Percentiles rank a stretch among this genome's conserved stretches.
Evolutionary conservation across 2,113 vertebrate species (phyloP).

Genomic region (Calyptomena viridis): DNA sequence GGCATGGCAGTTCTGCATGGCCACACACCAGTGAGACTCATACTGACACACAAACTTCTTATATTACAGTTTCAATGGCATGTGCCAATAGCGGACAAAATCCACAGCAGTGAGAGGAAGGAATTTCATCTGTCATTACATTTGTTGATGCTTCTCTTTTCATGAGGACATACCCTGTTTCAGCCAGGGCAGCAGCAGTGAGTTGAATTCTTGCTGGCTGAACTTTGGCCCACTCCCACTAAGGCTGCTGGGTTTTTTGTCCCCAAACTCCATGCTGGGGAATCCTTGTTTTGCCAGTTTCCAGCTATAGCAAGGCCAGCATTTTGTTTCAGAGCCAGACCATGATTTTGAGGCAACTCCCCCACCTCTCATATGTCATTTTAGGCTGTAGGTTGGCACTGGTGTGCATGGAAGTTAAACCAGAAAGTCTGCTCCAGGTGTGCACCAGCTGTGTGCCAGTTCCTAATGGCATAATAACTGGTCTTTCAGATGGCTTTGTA

Average conservation of each 20-base stretch:
- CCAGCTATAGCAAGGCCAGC: background rate
- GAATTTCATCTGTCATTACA: background rate
- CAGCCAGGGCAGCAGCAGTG: background rate
- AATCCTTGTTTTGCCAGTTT: background rate
- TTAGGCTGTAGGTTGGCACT: background rate
- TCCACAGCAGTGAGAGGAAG: background rate
- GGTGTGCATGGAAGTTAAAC: background rate
- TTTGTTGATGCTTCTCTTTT: background rate
- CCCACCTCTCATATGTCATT: background rate
- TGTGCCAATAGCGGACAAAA: accelerated
- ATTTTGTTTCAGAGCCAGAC: background rate
- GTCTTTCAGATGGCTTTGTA: background rate
- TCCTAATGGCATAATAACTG: background rate
- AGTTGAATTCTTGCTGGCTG: background rate
- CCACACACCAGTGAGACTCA: background rate
- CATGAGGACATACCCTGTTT: background rate
- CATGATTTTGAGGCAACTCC: background rate
- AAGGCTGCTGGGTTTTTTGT: background rate
- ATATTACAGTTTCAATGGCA: background rate
- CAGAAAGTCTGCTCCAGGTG: background rate
- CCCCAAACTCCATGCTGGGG: background rate
- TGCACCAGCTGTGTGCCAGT: background rate
- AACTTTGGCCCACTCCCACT: background rate
- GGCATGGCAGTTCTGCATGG: background rate
- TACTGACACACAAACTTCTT: background rate